Evolutionary conservation across 2,888 invertebrate species (phyloP).

Genomic region (Plemyria rubiginata): DNA sequence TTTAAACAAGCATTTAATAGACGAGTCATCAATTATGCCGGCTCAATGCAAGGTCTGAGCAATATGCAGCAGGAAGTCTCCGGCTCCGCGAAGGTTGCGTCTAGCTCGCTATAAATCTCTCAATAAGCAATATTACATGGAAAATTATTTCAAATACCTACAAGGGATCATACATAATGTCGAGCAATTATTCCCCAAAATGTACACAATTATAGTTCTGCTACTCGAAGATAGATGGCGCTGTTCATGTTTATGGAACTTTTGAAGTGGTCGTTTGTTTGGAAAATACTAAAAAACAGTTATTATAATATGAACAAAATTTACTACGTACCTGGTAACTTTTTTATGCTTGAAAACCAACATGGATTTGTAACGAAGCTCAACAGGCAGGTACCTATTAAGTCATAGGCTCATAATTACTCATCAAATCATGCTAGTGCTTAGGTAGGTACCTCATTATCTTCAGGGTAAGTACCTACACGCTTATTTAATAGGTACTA

Average conservation of each 20-base stretch:
- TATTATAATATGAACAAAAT: too few species aligned
- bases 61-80: constrained; percentile 76
- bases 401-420: too few species aligned
- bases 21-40: constrained; percentile 62
- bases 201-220: constrained; percentile 5
- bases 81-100: constrained; percentile 66
- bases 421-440: too few species aligned
- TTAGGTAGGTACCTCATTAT: too few species aligned
- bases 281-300: neutral
- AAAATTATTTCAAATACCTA: constrained; percentile 40
- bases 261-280: neutral
- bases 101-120: constrained; percentile 61
- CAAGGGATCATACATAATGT: neutral
- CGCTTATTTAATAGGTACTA: too few species aligned
- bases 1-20: constrained; percentile 51
- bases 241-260: neutral
- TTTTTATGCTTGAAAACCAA: too few species aligned
- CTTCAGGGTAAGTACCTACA: too few species aligned
- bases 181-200: neutral
- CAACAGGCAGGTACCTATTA: too few species aligned
- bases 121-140: constrained; percentile 53
- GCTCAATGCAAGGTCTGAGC: constrained; percentile 71
- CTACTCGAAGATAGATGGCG: constrained; percentile 40
- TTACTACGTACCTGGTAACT: too few species aligned
- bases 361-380: too few species aligned